These are phyloP conservation scores for Augiades crinisus DNA, from an alignment of 2,888 invertebrate genomes.

Conservation along the genomic window DNA sequence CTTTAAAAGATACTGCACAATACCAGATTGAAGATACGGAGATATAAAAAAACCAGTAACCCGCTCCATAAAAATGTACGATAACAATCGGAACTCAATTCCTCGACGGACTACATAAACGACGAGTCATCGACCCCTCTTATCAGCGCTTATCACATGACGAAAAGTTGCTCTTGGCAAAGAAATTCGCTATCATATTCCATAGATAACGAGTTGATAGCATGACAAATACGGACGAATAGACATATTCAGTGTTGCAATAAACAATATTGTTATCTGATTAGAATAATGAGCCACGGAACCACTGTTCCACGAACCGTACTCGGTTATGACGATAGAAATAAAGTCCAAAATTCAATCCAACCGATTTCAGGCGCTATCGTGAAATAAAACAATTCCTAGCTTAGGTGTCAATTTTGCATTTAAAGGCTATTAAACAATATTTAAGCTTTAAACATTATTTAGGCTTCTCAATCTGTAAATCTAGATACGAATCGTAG, in stretches of 20 bases:
- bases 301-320: neutral
- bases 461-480: no score
- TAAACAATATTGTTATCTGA: constrained; percentile 20
- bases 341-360: constrained; percentile 16
- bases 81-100: constrained; percentile 5
- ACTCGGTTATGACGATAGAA: neutral
- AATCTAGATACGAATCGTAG: neutral
- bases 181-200: constrained; percentile 31
- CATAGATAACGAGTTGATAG: constrained; percentile 13
- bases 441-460: neutral
- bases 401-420: constrained; percentile 10
- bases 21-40: no score
- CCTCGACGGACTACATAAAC: neutral
- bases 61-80: constrained; percentile 1
- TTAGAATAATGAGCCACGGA: constrained; percentile 13
- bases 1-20: no score
- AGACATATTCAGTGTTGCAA: no score
- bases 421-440: constrained; percentile 4
- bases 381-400: neutral
- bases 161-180: constrained; percentile 37
- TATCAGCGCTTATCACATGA: constrained; percentile 37
- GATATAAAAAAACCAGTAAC: neutral
- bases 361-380: neutral
- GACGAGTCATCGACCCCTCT: constrained; percentile 35
- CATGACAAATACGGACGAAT: neutral